Percentiles rank a stretch among this genome's conserved stretches.
phyloP scores from a whole-genome alignment of 2,113 vertebrate species.

The Thalassoma bifasciatum region DNA sequence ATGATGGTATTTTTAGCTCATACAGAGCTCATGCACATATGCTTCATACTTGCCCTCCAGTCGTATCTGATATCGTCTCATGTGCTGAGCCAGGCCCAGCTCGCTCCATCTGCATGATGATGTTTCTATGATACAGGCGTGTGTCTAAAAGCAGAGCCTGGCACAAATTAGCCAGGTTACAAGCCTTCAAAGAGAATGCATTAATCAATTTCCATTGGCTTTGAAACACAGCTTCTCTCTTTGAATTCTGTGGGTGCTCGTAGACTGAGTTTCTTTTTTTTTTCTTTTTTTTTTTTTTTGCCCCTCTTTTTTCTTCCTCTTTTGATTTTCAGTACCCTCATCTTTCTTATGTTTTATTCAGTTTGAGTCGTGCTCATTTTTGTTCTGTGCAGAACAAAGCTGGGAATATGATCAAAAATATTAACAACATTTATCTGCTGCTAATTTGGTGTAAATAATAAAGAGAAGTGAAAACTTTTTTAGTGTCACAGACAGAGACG shows the following conservation, averaged over 20 bases:
- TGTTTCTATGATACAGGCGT: constrained; percentile 36
- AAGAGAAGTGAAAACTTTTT: no score
- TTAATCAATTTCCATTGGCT: constrained; percentile 72
- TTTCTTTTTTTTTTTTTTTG: constrained; percentile 14
- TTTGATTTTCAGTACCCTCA: neutral
- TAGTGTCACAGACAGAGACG: no score
- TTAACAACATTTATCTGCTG: neutral
- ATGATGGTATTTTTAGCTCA: constrained; percentile 32
- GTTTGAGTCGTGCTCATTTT: constrained; percentile 8
- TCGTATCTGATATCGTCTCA: constrained; percentile 10
- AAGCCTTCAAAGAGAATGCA: constrained; percentile 76
- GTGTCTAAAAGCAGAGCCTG: constrained; percentile 53
- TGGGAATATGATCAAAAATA: neutral
- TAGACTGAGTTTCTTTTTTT: constrained; percentile 15
- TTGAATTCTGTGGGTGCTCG: constrained; percentile 49
- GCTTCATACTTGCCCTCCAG: constrained; percentile 15
- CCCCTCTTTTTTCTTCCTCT: constrained; percentile 14
- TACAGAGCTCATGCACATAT: neutral
- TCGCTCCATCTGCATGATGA: constrained; percentile 42
- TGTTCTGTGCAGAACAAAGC: neutral
- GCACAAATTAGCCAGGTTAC: constrained; percentile 63
- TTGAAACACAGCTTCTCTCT: constrained; percentile 70
- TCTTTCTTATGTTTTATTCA: neutral
- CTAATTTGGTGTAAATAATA: neutral
- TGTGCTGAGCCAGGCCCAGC: constrained; percentile 35